Evolutionary conservation across 2,888 invertebrate genomes (phyloP).

Genomic region (Drosophila rellima): DNA sequence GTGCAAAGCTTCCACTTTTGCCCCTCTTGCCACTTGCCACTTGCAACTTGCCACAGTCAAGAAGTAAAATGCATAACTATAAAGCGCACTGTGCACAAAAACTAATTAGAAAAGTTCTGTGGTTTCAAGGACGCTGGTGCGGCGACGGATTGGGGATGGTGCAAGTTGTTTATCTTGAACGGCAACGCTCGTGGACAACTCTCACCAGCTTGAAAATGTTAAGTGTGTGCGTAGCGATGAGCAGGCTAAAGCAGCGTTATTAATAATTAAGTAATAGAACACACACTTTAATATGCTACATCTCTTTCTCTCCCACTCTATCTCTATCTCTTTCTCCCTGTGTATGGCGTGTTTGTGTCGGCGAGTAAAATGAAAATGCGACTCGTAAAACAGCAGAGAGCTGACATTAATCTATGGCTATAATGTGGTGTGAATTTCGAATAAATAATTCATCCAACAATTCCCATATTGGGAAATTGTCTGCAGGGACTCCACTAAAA

Average conservation of each 20-base stretch:
- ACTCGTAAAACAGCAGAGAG: conserved; percentile 25
- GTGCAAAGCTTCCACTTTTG: conserved; percentile 31
- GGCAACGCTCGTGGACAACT: conserved; percentile 46
- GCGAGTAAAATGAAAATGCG: conserved; percentile 42
- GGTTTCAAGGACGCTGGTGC: conserved; percentile 16
- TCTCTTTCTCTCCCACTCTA: not conserved
- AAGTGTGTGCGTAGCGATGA: conserved; percentile 38
- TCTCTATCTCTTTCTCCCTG: not conserved
- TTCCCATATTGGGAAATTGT: not conserved
- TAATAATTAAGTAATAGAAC: conserved; percentile 74
- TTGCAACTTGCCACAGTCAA: conserved; percentile 51
- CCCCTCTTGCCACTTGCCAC: not conserved
- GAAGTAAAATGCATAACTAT: conserved; percentile 73
- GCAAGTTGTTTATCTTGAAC: conserved; percentile 48
- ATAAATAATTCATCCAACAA: conserved; percentile 10
- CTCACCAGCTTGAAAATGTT: conserved; percentile 47
- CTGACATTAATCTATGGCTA: conserved; percentile 22
- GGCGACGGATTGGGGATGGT: not conserved
- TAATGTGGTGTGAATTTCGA: conserved; percentile 25
- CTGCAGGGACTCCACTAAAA: too few relatives aligned
- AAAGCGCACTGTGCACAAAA: conserved; percentile 72
- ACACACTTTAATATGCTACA: conserved; percentile 49
- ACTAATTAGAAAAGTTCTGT: conserved; percentile 77
- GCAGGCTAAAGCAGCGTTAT: conserved; percentile 53
- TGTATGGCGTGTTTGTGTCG: conserved; percentile 4